Base-by-base conservation (phyloP, 2,113 vertebrate species). In the Stomatorhinus ivindoensis region DNA sequence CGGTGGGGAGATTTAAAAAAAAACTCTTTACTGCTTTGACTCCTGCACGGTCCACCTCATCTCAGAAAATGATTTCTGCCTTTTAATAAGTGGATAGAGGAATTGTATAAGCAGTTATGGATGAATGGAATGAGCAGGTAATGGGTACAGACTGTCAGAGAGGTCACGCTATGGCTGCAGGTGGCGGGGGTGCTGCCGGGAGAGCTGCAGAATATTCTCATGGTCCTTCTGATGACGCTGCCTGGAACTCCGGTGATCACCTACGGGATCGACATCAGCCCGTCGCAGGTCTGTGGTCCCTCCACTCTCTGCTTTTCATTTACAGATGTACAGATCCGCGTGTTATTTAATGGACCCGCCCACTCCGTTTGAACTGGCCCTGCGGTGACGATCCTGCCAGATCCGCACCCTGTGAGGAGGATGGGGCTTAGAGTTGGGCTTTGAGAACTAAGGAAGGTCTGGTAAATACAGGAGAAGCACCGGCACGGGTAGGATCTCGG, bases 221-320 rank as follows among this genome's bases (percentile, higher is more conserved):
- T 95, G 88, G 93, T 96, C 88, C 53, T 96, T 90, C 88, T 92
- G 61, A 95, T 96, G 94, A 96, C 96, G 3, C 89, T 96, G 82
- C 96, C 95, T 4, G 96, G 96, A n/a, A 94, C 96, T 0, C 95
- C 96, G 1, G 88, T 92, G 9, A 65, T 96, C 87, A 91, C 90
- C 31, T 91, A 93, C n/a, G 92, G 94, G 5, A 92, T 93, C n/a
- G 92, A 95, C 47, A 46, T 95, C 19, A 87, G 88, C 53, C 91
- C 87, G 73, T 84, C 55, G 6, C 84, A 92, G 93, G 95, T 95
- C 87, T 76, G 19, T 69, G 47, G 5, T 13, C 86, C 17, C n/a
- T 50, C 44, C 76, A 50, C 24, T 47, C 11, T 69, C 55, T 6
- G 24, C 39, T 27, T n/a, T 17, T 19, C 10, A 27, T 44, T 27